Base-by-base conservation (phyloP, 2,113 vertebrate species). In the Gracilinanus agilis region DNA sequence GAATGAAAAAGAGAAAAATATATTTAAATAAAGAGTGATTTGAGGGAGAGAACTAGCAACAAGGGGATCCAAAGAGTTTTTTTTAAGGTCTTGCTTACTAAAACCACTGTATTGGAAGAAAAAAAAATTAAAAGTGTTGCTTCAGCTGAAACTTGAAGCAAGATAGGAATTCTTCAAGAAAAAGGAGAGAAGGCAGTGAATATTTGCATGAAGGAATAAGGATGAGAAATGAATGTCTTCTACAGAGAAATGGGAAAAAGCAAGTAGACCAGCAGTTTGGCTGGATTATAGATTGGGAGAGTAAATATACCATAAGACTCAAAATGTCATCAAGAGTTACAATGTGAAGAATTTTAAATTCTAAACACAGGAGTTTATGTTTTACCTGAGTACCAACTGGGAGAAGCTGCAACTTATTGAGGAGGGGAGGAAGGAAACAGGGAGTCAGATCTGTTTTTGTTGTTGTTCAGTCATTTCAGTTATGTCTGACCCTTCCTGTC, bases 121-220 rank as follows among this genome's bases (percentile, higher is more conserved):
- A 49, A 49, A 49, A 5, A 49, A 49, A 49, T 49, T 49, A 83
- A 83, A 83, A 13, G 12, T 83, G 67, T 6, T 83, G 34, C 13
- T 75, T 83, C 1, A 83, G 67, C 19, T 83, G 67, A 83, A n/a
- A 12, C 16, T 83, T 34, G n/a, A 8, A 40, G 6, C 16, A 83
- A 67, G 29, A 16, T 83, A 40, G 8, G 61, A 40, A 83, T 83
- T 83, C 67, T n/a, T 83, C n/a, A 40, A 13, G 67, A n/a, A 40
- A 83, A 83, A 83, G 58, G 16, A n/a, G n/a, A 75, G 12, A 83
- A 83, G 16, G 67, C 16, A 40, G 5, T 83, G 34, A 83, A 58
- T 58, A 9, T 0, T 6, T 83, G 67, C n/a, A 19, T 0, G 6
- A 83, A 83, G n/a, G 4, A 0, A 40, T 5, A 21, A n/a, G 6